Base-by-base conservation (phyloP, 2,113 vertebrate species). In the Hippocampus guttulatus region DNA sequence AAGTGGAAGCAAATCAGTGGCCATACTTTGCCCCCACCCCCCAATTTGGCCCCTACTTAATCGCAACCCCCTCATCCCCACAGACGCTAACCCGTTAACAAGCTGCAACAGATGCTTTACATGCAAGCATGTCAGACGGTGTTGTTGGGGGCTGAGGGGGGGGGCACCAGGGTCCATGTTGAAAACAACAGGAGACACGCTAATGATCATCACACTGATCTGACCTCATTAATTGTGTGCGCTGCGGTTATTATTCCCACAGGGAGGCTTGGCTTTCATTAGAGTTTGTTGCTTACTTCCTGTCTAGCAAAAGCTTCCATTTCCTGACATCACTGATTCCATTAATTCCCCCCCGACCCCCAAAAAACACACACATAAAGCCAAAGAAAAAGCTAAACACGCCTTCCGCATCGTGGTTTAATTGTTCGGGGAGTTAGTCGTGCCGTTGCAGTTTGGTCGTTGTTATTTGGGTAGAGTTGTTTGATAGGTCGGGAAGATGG, bases 181-280 rank as follows among this genome's bases (percentile, higher is more conserved):
- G 12, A 63, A 61, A 71, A 82, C 76, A 78, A 70, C 64, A 75
- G 54, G 33, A 72, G 67, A 82, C 51, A 84, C 76, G 47, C 70
- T 85, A 81, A 83, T 85, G 87, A 84, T 84, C 67, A 73, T 84
- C 43, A 18, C 65, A 85, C 86, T 87, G 66, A 85, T 76, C 76
- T 88, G 81, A 82, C 79, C 79, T 79, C 68, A 73, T 87, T 87
- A 33, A 33, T 33, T 30, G 30, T 18, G 79, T 74, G 49, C 77
- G 78, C 54, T 58, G 76, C 65, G 4, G 6, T 80, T 58, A 33
- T 74, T 45, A 1, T 63, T 65, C 63, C 41, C 21, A 2, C n/a
- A 16, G 12, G n/a, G 64, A 47, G 38, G 21, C 40, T 43, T 12
- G 12, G 21, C 3, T 23, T 43, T 64, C 55, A 72, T 78, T 30